Evolutionary conservation across 2,797 vertebrate species (phyloP), one percentile per base, ranked within the genome.

Genomic region (Syngnathus acus): DNA sequence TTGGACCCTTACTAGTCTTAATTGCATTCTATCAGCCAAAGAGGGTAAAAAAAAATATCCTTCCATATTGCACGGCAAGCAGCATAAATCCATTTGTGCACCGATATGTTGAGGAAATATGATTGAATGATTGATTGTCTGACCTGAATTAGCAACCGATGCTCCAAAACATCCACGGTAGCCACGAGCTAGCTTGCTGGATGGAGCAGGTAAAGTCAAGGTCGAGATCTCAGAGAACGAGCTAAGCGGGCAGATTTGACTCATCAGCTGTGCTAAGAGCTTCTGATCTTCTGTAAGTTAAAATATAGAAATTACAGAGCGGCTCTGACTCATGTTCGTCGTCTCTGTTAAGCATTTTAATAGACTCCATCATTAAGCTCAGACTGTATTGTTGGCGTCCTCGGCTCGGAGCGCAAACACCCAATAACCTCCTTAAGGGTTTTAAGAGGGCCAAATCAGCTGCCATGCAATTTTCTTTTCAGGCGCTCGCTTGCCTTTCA

Each of bases 381-480:
- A 81, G 74, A 75, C 80, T 73, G 65, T 65, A 84, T 78, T 84
- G 80, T 80, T 23, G 13, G 51, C 67, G 83, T 69, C 66, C 71
- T 72, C 73, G 59, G 72, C 79, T 85, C 43, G 0, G 38, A 74
- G 69, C 73, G 74, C 78, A 82, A 85, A 82, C 65, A 65, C 68
- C 39, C 70, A 84, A 84, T 74, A 83, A 85, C 76, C 78, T 72
- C 72, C 72, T 8, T 79, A 75, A 77, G 61, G 73, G 67, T 78
- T 74, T 70, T 54, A 68, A 82, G 79, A 85, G 72, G 72, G 80
- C 61, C 71, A 66, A 86, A 88, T 87, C 82, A 82, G 79, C 85
- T 78, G 78, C 32, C 82, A 84, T 85, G 78, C 77, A 87, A 84
- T 86, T 82, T 80, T 65, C 66, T 63, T 77, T 84, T 84, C 72